Base-by-base conservation (phyloP, 2,113 vertebrate species). In the Cinclus mexicanus region DNA sequence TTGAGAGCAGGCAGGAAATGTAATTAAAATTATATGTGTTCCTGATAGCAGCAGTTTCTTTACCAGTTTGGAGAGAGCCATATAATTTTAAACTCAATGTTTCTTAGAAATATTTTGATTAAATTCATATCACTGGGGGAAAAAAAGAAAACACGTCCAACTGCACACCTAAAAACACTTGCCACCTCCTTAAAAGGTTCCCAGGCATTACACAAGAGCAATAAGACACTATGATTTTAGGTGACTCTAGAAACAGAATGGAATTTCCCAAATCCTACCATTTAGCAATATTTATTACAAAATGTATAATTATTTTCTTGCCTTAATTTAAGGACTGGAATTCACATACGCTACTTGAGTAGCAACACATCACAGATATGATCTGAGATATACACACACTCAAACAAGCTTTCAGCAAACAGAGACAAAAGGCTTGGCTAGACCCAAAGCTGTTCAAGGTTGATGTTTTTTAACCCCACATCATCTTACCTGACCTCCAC, bases 81-180 rank as follows among this genome's bases (percentile, higher is more conserved):
- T 31, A 12, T 26, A 42, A 80, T 57, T 87, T 61, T 49, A 61
- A 87, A 57, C 14, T 35, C 28, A 2, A 5, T 23, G 16, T 25
- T 82, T 85, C 56, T 64, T 25, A 57, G 35, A 78, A 87, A 49
- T 68, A 85, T 67, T 92, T 83, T 89, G 5, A 81, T 24, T 80
- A 61, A 84, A 76, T 68, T 42, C 7, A 37, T 39, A 72, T 35
- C 1, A 3, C 9, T 11, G 3, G 11, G 33, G 2, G 1, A 17
- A 42, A 39, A 11, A 44, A 21, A 53, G 19, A 31, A 56, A 20
- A 25, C 10, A 9, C 23, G 19, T 6, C 10, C 41, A 49, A 6
- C 26, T 41, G 12, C 35, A 70, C 11, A 50, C 13, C 14, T 31
- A 57, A 13, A n/a, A 46, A 31, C 18, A 42, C 12, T 29, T 74